phyloP scores from a whole-genome alignment of 2,888 invertebrate genomes.

The Troides helena region DNA sequence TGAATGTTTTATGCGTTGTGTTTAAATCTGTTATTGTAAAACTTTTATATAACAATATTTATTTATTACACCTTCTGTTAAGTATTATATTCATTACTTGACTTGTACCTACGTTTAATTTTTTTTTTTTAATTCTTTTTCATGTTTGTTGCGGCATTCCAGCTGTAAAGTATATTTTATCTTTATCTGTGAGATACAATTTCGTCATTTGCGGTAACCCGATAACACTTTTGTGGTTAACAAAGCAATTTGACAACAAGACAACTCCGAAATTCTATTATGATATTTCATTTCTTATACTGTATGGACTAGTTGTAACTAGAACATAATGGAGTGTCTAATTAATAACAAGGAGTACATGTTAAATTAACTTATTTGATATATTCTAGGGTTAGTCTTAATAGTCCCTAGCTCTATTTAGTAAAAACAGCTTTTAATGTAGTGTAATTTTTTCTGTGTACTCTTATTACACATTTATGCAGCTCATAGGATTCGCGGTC shows the following conservation, averaged over 20 bases:
- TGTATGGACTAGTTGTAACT: neutral
- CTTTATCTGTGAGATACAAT: neutral
- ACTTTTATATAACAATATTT: no score
- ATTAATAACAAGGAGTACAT: neutral
- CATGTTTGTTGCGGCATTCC: neutral
- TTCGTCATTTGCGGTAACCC: neutral
- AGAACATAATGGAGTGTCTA: neutral
- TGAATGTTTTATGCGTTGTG: no score
- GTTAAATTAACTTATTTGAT: neutral
- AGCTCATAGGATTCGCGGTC: no score
- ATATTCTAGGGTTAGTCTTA: neutral
- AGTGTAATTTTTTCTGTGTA: no score
- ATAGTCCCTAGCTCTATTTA: neutral
- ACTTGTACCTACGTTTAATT: neutral
- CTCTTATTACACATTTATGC: no score
- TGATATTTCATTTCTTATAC: neutral
- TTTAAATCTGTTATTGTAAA: no score
- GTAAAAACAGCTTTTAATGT: no score
- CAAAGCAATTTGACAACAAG: neutral
- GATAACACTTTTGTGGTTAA: conserved; percentile 4
- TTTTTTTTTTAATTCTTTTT: neutral
- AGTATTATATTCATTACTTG: neutral
- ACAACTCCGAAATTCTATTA: neutral
- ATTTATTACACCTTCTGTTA: no score
- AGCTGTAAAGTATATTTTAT: neutral